Evolutionary conservation across 2,797 vertebrate genomes (phyloP).

Genomic region (Sebastes steindachneri): DNA sequence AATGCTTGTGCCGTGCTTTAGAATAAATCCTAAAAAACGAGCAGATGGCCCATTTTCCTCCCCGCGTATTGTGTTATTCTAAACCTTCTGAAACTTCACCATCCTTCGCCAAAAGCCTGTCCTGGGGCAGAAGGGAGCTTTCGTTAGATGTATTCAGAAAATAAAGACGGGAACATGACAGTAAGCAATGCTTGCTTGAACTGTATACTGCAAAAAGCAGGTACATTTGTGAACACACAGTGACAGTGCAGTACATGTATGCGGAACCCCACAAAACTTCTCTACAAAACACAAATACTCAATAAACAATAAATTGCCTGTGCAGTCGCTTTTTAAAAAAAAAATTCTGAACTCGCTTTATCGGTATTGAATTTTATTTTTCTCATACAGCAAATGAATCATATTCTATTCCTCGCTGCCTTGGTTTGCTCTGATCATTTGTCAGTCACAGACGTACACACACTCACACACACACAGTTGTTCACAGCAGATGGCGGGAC

Average conservation of each 20-base stretch:
- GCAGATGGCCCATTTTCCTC: constrained; percentile 38
- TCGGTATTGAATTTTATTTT: neutral
- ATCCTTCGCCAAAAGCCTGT: constrained; percentile 19
- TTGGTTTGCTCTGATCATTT: neutral
- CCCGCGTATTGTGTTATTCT: constrained; percentile 19
- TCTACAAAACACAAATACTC: neutral
- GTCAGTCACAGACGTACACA: neutral
- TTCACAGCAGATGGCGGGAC: constrained; percentile 41
- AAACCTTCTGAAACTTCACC: constrained; percentile 26
- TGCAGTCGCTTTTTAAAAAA: neutral
- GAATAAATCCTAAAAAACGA: constrained; percentile 34
- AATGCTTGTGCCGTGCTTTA: neutral
- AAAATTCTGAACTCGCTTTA: neutral
- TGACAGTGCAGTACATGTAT: neutral
- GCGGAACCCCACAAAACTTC: neutral
- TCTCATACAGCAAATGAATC: neutral
- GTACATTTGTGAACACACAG: neutral
- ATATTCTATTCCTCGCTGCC: neutral
- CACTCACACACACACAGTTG: neutral
- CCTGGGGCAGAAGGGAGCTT: neutral
- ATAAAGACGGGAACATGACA: neutral
- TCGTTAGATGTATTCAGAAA: neutral
- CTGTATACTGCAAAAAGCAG: neutral
- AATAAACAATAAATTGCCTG: neutral
- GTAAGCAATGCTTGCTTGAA: neutral